Conservation (phyloP, 2,797 vertebrate species). For the Spizella passerina region DNA sequence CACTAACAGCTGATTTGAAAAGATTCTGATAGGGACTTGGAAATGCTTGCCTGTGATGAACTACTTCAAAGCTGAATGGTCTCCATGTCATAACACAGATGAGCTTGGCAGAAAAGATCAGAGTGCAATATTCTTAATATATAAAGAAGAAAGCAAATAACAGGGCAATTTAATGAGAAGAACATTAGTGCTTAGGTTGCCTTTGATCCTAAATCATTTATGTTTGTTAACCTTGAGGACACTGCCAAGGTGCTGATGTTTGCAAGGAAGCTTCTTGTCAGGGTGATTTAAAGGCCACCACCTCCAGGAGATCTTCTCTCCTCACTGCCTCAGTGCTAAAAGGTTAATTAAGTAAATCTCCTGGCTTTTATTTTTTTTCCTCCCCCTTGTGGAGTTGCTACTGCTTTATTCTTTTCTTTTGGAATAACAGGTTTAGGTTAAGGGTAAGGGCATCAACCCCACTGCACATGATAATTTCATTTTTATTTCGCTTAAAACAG, state of each 20-base stretch:
- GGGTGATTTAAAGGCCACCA: not conserved
- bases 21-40: not conserved
- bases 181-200: not conserved
- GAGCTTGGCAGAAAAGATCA: not conserved
- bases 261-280: not conserved
- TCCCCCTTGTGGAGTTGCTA: not conserved
- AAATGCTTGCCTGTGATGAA: not conserved
- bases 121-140: not conserved
- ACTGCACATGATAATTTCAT: not conserved
- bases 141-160: not conserved
- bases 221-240: not conserved
- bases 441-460: not conserved
- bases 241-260: not conserved
- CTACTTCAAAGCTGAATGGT: not conserved
- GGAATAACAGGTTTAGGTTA: not conserved
- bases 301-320: not conserved
- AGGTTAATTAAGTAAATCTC: not conserved
- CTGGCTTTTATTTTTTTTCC: no score
- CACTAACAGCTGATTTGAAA: not conserved
- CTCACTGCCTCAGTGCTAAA: not conserved
- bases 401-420: not conserved
- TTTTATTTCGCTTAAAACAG: not conserved
- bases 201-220: not conserved
- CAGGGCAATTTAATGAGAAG: not conserved
- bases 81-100: not conserved